Evolutionary conservation across 1,140 invertebrate species (phyloP).

Genomic region (Drosophila quadrilineata): DNA sequence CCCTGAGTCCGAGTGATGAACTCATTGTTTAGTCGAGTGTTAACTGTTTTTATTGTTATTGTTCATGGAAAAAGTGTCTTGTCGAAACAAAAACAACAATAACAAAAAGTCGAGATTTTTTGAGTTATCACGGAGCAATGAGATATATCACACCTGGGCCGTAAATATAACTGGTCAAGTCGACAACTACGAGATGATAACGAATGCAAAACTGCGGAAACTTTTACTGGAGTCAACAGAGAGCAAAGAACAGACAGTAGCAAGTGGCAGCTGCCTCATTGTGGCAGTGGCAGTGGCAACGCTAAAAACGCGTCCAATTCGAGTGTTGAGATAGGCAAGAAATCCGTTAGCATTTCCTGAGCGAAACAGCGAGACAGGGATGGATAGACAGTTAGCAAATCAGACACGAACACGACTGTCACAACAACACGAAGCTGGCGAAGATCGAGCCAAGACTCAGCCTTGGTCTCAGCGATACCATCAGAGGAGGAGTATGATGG

Average conservation of each 20-base stretch:
- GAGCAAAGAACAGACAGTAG: slow-evolving; percentile 36
- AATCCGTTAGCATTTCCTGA: slow-evolving; percentile 58
- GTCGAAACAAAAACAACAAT: neutral
- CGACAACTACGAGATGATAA: slow-evolving; percentile 61
- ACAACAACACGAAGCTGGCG: slow-evolving; percentile 48
- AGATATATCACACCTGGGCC: slow-evolving; percentile 54
- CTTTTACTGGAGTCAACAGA: slow-evolving; percentile 28
- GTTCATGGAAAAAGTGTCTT: neutral
- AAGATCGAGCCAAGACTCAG: neutral
- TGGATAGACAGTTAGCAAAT: neutral
- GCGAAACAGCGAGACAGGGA: neutral
- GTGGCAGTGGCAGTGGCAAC: neutral
- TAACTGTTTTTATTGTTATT: neutral
- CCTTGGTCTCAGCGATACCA: slow-evolving; percentile 6
- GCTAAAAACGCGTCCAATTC: slow-evolving; percentile 27
- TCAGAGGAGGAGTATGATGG: slow-evolving; percentile 15
- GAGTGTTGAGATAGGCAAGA: slow-evolving; percentile 30
- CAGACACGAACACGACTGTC: slow-evolving; percentile 49
- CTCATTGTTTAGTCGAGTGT: slow-evolving; percentile 16
- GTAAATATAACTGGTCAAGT: slow-evolving; percentile 53
- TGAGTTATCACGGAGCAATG: slow-evolving; percentile 44
- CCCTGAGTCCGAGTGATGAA: slow-evolving; percentile 2
- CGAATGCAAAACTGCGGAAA: slow-evolving; percentile 69
- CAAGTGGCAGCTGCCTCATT: slow-evolving; percentile 34
- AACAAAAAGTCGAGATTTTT: neutral